Base-by-base conservation (phyloP, 2,113 vertebrate genomes). In the Vicugna pacos region DNA sequence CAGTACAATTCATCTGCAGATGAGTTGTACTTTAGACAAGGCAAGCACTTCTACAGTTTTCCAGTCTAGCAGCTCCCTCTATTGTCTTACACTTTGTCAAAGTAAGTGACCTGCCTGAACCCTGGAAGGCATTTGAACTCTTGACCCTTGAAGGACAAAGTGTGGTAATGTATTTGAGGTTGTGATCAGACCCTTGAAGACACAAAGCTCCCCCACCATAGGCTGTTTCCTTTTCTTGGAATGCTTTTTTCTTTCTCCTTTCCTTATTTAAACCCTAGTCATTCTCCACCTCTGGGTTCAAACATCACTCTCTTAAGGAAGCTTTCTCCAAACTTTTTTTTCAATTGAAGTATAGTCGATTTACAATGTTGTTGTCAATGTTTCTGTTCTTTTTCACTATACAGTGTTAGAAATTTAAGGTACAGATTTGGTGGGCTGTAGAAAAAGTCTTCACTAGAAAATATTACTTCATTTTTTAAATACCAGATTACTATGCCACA, bases 1-100 rank as follows among this genome's bases (percentile, higher is more conserved):
- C 84, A 46, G 32, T 69, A n/a, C n/a, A 77, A 84, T 60, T 89
- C 17, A 52, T 32, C 84, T 89, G 79, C 76, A 67, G 28, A 42
- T 22, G n/a, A 28, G n/a, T 84, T 93, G 77, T 28, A 54, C 46
- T 62, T 54, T 26, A 95, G 28, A 60, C n/a, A 76, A 52, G 28
- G 85, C 77, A 77, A 83, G 46, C 16, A 62, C 16, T 52, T 89
- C 26, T 42, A 54, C 2, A 79, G 69, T 77, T 93, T 52, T 76
- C 12, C n/a, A 52, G 12, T 69, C 77, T 60, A 77, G 76, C 64
- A 89, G 77, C 69, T 89, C 84, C 90, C 70, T 84, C 64, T 89
- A 15, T 79, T 72, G 73, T 54, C 72, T 64, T 46, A 64, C 2
- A 46, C 28, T 84, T 83, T 69, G 38, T 52, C 38, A 38, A 1